Base-by-base conservation (phyloP, 2,113 vertebrate genomes). In the Takifugu bimaculatus region DNA sequence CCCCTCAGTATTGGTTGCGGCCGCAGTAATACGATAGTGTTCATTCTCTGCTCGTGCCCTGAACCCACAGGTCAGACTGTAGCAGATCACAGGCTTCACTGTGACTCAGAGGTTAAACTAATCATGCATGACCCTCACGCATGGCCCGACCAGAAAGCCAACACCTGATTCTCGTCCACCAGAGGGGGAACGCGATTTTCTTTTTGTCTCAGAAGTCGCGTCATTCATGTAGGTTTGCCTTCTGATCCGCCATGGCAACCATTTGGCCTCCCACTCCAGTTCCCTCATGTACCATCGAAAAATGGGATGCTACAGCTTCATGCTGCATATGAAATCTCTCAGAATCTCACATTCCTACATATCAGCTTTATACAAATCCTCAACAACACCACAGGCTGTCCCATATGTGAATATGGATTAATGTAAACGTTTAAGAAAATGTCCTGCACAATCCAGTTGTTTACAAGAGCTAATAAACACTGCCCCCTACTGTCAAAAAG, bases 21-120 rank as follows among this genome's bases (percentile, higher is more conserved):
- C 78, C 65, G 73, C 61, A 64, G 90, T 87, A 88, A 90, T 70
- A 43, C 25, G 87, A 91, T 89, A 90, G 66, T 39, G 64, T 87
- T 90, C 80, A 88, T 89, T 86, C 77, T 57, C 64, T 26, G 63
- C 75, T 71, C 48, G 72, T 75, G 79, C 64, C 62, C 72, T 80
- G 82, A 79, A 85, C 86, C 77, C 72, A 66, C 64, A 27, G 88
- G 87, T 86, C 88, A 86, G 83, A 71, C 82, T 76, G 83, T 79
- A 85, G 84, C 81, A 83, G 84, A 87, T 86, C 85, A 86, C 79
- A 90, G 79, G 54, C 83, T 70, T 65, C 65, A 58, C 70, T 50
- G 68, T 77, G 78, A 81, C 83, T 82, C 72, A 50, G 78, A 75
- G 88, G 87, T 85, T 83, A 85, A 88, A 85, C 79, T 88, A 89